A percentile compares a stretch with the other conserved stretches of the same genome.
These are phyloP conservation scores for Cecropterus lyciades DNA, from an alignment of 1,140 invertebrate genomes.

Conservation along the genomic window DNA sequence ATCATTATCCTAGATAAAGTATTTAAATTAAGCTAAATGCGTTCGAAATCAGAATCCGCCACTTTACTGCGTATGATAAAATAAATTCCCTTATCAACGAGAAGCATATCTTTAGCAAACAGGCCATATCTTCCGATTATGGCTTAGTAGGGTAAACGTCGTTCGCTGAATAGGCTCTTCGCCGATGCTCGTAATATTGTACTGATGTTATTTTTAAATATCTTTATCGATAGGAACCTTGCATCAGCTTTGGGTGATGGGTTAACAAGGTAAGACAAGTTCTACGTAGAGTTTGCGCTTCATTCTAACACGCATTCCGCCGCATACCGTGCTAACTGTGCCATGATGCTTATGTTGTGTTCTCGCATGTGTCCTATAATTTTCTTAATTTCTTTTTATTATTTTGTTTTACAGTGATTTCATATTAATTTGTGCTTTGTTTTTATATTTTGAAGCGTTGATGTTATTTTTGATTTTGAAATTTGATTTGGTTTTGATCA, in stretches of 20 bases:
- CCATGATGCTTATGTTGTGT: constrained; percentile 35
- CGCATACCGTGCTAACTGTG: constrained; percentile 57
- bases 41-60: constrained; percentile 36
- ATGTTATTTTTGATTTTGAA: constrained; percentile 23
- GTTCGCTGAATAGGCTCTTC: constrained; percentile 42
- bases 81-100: constrained; percentile 55
- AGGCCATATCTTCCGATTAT: constrained; percentile 62
- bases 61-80: constrained; percentile 49
- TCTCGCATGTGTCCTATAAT: constrained; percentile 24
- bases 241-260: constrained; percentile 75
- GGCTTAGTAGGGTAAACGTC: constrained; percentile 53
- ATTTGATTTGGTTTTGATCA: not conserved
- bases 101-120: constrained; percentile 66
- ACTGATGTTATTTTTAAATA: constrained; percentile 33
- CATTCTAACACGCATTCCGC: constrained; percentile 61
- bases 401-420: constrained; percentile 20
- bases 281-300: constrained; percentile 54
- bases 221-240: constrained; percentile 50
- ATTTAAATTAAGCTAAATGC: constrained; percentile 22
- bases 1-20: constrained; percentile 34
- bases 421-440: constrained; percentile 29
- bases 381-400: constrained; percentile 30
- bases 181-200: constrained; percentile 20
- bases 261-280: constrained; percentile 69
- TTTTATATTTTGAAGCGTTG: constrained; percentile 36